phyloP scores from a whole-genome alignment of 2,888 invertebrate species.

The Tridacna gigas region DNA sequence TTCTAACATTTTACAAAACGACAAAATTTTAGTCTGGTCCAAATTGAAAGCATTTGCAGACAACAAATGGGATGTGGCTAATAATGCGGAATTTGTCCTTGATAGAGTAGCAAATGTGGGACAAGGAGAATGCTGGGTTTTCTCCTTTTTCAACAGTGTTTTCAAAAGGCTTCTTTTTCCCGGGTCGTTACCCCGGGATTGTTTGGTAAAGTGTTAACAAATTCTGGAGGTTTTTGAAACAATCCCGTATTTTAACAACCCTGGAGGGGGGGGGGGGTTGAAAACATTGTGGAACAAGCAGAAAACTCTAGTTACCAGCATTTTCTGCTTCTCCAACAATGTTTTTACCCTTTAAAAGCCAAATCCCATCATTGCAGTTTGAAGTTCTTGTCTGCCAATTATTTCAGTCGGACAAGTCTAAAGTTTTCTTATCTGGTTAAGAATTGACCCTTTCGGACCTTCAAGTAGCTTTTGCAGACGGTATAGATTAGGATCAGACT shows the following conservation, averaged over 20 bases:
- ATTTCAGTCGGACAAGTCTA: too few species aligned
- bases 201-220: too few species aligned
- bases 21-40: background rate
- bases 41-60: background rate
- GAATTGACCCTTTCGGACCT: too few species aligned
- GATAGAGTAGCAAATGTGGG: background rate
- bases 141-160: slow-evolving; percentile 4
- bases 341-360: background rate
- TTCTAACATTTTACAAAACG: too few species aligned
- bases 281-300: background rate
- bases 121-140: background rate
- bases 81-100: background rate
- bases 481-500: too few species aligned
- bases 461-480: too few species aligned
- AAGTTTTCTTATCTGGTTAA: too few species aligned
- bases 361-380: too few species aligned
- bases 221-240: too few species aligned
- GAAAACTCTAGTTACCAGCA: background rate
- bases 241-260: too few species aligned
- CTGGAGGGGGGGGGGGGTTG: background rate
- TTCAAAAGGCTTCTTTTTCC: background rate
- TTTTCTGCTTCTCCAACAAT: background rate
- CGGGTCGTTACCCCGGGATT: too few species aligned
- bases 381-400: too few species aligned
- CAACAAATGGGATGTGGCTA: background rate